These are phyloP conservation scores for Bombycilla garrulus DNA, from an alignment of 2,113 vertebrate genomes.

Conservation along the genomic window DNA sequence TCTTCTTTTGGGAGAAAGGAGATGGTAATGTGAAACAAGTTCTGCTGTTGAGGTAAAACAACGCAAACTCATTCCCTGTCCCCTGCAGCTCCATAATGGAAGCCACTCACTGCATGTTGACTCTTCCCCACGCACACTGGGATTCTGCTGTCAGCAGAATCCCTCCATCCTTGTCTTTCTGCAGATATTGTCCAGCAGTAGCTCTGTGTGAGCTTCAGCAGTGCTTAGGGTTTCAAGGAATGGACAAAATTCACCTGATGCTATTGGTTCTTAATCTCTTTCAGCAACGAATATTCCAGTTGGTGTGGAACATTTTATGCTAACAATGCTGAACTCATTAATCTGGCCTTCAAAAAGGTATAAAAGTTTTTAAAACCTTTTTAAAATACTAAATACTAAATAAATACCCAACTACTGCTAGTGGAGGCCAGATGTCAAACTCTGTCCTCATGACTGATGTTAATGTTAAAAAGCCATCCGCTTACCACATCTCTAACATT, in stretches of 20 bases:
- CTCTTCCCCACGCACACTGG: background rate
- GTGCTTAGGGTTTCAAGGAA: background rate
- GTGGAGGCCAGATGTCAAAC: background rate
- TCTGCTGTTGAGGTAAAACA: background rate
- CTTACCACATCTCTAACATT: background rate
- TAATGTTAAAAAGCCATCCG: background rate
- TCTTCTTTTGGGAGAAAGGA: background rate
- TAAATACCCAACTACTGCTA: background rate
- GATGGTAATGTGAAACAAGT: background rate
- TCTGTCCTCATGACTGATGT: background rate
- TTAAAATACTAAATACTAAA: background rate
- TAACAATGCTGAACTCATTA: background rate
- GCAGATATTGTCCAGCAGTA: background rate
- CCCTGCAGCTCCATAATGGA: accelerated
- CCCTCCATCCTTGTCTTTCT: background rate
- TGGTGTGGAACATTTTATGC: background rate
- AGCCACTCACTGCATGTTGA: background rate
- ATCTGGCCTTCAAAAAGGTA: background rate
- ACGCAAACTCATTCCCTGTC: background rate
- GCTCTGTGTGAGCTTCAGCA: background rate
- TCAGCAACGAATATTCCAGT: background rate
- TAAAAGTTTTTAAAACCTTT: background rate
- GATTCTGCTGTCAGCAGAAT: background rate
- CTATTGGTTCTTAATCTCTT: background rate
- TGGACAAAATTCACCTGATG: background rate